phyloP scores from a whole-genome alignment of 2,797 vertebrate genomes.

The Botia almorhae region DNA sequence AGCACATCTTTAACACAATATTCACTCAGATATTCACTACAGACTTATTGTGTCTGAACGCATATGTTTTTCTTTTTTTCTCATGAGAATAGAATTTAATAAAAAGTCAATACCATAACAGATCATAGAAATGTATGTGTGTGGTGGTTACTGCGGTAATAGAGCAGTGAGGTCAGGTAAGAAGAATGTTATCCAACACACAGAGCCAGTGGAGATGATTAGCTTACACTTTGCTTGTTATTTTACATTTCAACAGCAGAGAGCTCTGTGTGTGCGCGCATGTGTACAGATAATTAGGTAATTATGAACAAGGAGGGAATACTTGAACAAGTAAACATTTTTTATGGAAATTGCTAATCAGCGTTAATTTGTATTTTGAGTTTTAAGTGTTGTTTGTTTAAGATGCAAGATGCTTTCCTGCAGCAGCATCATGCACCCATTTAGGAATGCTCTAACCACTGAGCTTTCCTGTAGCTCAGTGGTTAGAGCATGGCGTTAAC shows the following conservation, averaged over 20 bases:
- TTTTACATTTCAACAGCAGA: not conserved
- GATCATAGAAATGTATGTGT: slow-evolving; percentile 45
- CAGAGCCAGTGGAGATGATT: slow-evolving; percentile 29
- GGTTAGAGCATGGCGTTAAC: no score
- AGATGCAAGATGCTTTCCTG: no score
- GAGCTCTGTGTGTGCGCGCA: no score
- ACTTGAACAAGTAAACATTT: not conserved
- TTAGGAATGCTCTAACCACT: no score
- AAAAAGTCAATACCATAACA: not conserved
- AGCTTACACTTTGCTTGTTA: not conserved
- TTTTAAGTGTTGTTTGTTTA: no score
- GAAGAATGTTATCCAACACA: slow-evolving; percentile 65
- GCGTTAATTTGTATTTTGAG: not conserved
- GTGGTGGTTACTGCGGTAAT: slow-evolving; percentile 70
- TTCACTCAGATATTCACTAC: no score
- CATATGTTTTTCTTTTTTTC: slow-evolving; percentile 38
- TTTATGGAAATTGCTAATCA: slow-evolving; percentile 13
- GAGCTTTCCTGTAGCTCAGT: no score
- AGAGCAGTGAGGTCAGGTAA: slow-evolving; percentile 66
- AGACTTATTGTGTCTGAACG: no score
- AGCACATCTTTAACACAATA: no score
- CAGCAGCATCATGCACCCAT: no score
- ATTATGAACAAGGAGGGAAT: no score
- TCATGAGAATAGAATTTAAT: no score
- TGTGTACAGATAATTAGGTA: not conserved